Percentiles rank a stretch among this genome's conserved stretches.
phyloP scores from a whole-genome alignment of 2,888 invertebrate species.

The Stenoptilia bipunctidactyla region DNA sequence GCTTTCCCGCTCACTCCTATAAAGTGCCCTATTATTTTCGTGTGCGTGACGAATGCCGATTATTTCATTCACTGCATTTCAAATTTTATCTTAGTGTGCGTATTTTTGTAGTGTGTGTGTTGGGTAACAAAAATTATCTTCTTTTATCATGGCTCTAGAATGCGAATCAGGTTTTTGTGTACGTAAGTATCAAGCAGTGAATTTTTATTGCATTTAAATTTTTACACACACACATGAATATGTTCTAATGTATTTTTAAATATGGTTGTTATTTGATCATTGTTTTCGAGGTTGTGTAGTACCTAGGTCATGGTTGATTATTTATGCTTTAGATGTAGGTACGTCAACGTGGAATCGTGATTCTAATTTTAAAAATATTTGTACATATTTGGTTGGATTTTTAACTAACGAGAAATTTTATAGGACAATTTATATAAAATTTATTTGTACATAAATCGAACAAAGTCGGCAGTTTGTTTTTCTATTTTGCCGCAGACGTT shows the following conservation, averaged over 20 bases:
- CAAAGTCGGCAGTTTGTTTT: too few species aligned
- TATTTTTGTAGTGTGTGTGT: constrained; percentile 54
- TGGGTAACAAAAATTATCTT: constrained; percentile 48
- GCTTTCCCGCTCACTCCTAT: constrained; percentile 37
- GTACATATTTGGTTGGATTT: too few species aligned
- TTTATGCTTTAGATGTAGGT: too few species aligned
- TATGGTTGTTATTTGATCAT: constrained; percentile 5
- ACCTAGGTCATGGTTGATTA: too few species aligned
- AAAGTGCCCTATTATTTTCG: constrained; percentile 44
- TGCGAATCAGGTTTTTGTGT: constrained; percentile 15
- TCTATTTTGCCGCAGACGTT: too few species aligned
- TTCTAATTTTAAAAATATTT: too few species aligned
- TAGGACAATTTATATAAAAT: too few species aligned
- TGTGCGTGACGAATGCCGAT: constrained; percentile 64
- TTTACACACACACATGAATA: constrained; percentile 12
- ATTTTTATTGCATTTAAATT: constrained; percentile 30
- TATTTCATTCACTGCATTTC: constrained; percentile 39
- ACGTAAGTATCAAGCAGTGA: constrained; percentile 43
- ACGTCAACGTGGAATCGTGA: too few species aligned
- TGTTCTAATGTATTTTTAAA: constrained; percentile 17
- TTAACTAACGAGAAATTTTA: too few species aligned
- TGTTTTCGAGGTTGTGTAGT: too few species aligned
- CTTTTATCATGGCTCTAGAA: constrained; percentile 14
- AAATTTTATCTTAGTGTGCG: constrained; percentile 11
- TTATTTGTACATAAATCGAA: too few species aligned